Percentiles rank a stretch among this genome's conserved stretches.
phyloP scores from a whole-genome alignment of 2,888 invertebrate species.

The Leuctra nigra region DNA sequence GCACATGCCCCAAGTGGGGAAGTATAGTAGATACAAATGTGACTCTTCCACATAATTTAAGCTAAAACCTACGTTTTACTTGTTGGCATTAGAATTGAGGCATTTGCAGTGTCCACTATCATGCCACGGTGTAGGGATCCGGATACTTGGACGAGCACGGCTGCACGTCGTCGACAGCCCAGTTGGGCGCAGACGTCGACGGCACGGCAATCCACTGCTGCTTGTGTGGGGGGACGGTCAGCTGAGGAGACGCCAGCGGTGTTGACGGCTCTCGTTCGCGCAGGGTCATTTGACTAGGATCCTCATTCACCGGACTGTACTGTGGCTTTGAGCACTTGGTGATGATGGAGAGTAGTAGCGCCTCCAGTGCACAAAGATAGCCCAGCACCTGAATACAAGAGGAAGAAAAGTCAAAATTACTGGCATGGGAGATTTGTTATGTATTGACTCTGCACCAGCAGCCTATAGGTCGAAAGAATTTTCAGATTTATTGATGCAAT shows the following conservation, averaged over 20 bases:
- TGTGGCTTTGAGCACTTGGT: conserved; percentile 49
- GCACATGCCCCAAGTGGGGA: not conserved
- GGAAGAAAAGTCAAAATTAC: not conserved
- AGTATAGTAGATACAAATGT: no score
- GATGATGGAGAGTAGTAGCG: conserved; percentile 50
- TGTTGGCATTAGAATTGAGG: not conserved
- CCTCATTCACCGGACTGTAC: conserved; percentile 56
- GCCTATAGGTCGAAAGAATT: no score
- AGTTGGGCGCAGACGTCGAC: conserved; percentile 26
- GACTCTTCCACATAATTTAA: no score
- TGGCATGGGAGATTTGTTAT: no score
- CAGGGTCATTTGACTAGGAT: conserved; percentile 51
- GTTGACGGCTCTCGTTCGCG: conserved; percentile 37
- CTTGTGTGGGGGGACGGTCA: conserved; percentile 40
- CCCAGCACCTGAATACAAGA: conserved; percentile 47
- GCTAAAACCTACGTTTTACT: no score
- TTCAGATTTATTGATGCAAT: no score
- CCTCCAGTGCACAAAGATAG: conserved; percentile 54
- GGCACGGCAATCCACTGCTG: conserved; percentile 20
- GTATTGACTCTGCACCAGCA: no score
- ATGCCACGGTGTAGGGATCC: conserved; percentile 29
- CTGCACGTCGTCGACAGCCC: conserved; percentile 35
- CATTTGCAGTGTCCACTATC: conserved; percentile 17
- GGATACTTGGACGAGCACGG: conserved; percentile 36
- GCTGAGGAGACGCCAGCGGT: conserved; percentile 31